phyloP scores from a whole-genome alignment of 1,140 invertebrate species.

The Chionoecetes opilio region DNA sequence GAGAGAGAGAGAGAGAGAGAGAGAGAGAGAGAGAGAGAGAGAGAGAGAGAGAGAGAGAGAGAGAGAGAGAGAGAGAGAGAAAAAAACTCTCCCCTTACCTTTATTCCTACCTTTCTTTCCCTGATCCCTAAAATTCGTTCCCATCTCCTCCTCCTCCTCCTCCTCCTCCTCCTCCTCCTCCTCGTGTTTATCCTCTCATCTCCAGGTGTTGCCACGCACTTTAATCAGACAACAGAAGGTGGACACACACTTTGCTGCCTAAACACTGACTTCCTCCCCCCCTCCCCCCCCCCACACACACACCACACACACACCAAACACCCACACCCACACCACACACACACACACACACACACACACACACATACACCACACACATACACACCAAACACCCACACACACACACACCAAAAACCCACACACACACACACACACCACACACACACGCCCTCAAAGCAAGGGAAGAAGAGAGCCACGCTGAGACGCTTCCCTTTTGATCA shows the following conservation, averaged over 20 bases:
- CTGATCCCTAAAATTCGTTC: too few relatives aligned
- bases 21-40: too few relatives aligned
- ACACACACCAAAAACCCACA: background rate
- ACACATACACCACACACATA: background rate
- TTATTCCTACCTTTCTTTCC: too few relatives aligned
- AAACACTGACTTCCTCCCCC: too few relatives aligned
- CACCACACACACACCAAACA: too few relatives aligned
- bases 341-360: slow-evolving; percentile 13
- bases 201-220: background rate
- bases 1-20: too few relatives aligned
- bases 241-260: background rate
- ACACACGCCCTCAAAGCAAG: background rate
- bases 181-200: background rate
- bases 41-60: too few relatives aligned
- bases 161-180: background rate
- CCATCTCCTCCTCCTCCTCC: background rate
- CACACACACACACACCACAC: background rate
- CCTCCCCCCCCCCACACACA: too few relatives aligned
- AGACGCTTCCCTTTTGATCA: slow-evolving; percentile 15
- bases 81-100: slow-evolving; percentile 15
- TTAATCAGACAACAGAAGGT: background rate
- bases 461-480: background rate
- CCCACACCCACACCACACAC: background rate
- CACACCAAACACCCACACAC: background rate
- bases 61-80: too few relatives aligned